phyloP scores from a whole-genome alignment of 2,113 vertebrate genomes.

The Alaudala cheleensis region DNA sequence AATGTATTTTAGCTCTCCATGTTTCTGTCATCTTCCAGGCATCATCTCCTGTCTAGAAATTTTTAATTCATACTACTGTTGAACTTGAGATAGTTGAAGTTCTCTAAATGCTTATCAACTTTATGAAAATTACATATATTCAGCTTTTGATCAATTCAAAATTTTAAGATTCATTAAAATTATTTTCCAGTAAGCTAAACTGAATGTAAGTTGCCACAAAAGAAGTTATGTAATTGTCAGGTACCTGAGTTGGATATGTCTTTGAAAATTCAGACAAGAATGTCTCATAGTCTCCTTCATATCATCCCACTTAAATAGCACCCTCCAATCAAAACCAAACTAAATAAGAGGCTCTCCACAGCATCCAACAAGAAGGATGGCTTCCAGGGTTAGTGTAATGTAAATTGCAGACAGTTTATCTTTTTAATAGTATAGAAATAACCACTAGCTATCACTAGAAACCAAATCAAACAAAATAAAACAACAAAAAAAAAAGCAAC shows the following conservation, averaged over 20 bases:
- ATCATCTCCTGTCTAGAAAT: background rate
- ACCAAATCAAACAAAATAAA: background rate
- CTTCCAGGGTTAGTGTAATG: background rate
- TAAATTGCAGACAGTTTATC: background rate
- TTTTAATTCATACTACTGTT: background rate
- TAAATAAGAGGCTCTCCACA: background rate
- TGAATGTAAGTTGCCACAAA: background rate
- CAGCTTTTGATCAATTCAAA: background rate
- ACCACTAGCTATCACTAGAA: background rate
- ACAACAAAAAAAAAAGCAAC: too few relatives aligned
- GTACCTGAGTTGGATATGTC: background rate
- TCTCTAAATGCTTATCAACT: background rate
- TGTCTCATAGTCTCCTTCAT: background rate
- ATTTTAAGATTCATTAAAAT: background rate
- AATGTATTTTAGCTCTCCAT: background rate
- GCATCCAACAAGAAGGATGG: background rate
- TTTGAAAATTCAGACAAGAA: background rate
- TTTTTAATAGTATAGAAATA: background rate
- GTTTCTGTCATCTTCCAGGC: background rate
- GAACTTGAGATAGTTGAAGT: background rate
- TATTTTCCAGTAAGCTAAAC: background rate
- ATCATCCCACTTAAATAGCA: background rate
- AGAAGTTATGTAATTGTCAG: background rate
- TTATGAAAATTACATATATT: background rate
- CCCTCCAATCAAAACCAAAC: background rate